Conservation (phyloP, 2,888 invertebrate species). For the Hydrotaea cyrtoneurina region DNA sequence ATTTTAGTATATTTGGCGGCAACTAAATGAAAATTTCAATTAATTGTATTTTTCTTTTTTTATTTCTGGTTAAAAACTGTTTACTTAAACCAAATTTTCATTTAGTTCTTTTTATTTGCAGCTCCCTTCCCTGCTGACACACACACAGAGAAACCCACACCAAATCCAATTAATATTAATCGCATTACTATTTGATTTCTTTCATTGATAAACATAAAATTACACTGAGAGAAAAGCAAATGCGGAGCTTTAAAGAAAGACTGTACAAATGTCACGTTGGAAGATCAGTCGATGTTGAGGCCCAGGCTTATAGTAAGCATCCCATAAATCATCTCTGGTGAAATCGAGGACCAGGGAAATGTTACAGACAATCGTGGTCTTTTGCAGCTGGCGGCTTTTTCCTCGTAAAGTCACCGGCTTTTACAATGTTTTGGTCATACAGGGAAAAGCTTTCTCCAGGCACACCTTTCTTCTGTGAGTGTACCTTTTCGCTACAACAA, state of each 20-base stretch:
- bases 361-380: too few relatives aligned
- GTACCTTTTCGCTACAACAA: not conserved
- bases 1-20: constrained; percentile 8
- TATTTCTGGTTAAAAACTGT: constrained; percentile 18
- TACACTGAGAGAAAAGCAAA: constrained; percentile 19
- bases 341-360: too few relatives aligned
- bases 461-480: not conserved
- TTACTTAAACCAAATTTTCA: constrained; percentile 30
- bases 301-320: too few relatives aligned
- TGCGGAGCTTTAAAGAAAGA: too few relatives aligned
- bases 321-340: too few relatives aligned
- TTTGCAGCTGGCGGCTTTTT: too few relatives aligned
- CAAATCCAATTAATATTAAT: constrained; percentile 65
- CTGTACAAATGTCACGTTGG: too few relatives aligned
- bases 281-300: too few relatives aligned
- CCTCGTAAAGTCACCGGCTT: too few relatives aligned
- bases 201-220: constrained; percentile 41
- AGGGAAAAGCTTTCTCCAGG: too few relatives aligned
- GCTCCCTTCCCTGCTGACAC: not conserved
- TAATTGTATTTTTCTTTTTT: constrained; percentile 22
- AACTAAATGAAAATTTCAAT: constrained; percentile 10
- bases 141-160: constrained; percentile 28
- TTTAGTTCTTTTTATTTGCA: not conserved
- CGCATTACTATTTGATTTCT: constrained; percentile 61
- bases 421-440: too few relatives aligned